A percentile compares a stretch with the other conserved stretches of the same genome.
phyloP scores from a whole-genome alignment of 1,140 invertebrate species.

The Drosophila kikkawai region DNA sequence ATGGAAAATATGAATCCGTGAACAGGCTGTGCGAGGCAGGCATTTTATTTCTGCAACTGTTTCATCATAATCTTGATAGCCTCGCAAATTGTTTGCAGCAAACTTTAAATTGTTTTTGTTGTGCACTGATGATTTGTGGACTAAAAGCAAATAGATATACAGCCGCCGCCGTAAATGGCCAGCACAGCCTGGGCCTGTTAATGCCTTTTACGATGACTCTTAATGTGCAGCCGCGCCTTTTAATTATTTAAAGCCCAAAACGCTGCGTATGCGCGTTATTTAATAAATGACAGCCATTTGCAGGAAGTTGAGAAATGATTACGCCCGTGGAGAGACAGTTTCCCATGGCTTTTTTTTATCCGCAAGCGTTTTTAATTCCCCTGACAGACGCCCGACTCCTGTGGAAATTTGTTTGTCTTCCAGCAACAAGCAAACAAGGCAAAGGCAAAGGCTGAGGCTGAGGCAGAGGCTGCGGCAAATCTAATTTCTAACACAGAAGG shows the following conservation, averaged over 20 bases:
- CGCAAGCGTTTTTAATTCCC: slow-evolving; percentile 70
- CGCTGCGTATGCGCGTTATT: slow-evolving; percentile 42
- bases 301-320: slow-evolving; percentile 29
- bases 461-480: slow-evolving; percentile 57
- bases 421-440: slow-evolving; percentile 18
- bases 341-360: slow-evolving; percentile 11
- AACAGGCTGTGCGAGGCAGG: slow-evolving; percentile 5
- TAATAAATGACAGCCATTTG: slow-evolving; percentile 64
- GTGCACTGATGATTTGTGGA: slow-evolving; percentile 51
- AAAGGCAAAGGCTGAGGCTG: slow-evolving; percentile 28
- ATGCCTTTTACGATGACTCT: slow-evolving; percentile 46
- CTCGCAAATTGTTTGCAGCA: slow-evolving; percentile 47
- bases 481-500: slow-evolving; percentile 67
- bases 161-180: slow-evolving; percentile 10
- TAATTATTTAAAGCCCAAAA: slow-evolving; percentile 51
- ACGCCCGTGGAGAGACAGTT: slow-evolving; percentile 30
- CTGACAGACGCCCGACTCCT: slow-evolving; percentile 52
- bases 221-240: slow-evolving; percentile 36
- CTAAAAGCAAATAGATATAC: slow-evolving; percentile 19
- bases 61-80: slow-evolving; percentile 56
- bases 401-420: slow-evolving; percentile 58
- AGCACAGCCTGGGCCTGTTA: slow-evolving; percentile 23
- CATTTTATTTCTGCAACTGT: slow-evolving; percentile 35
- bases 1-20: not conserved
- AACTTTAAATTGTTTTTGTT: slow-evolving; percentile 60